A percentile compares a stretch with the other conserved stretches of the same genome.
Conservation (phyloP, 2,113 vertebrate species). For the Rhineura floridana region DNA sequence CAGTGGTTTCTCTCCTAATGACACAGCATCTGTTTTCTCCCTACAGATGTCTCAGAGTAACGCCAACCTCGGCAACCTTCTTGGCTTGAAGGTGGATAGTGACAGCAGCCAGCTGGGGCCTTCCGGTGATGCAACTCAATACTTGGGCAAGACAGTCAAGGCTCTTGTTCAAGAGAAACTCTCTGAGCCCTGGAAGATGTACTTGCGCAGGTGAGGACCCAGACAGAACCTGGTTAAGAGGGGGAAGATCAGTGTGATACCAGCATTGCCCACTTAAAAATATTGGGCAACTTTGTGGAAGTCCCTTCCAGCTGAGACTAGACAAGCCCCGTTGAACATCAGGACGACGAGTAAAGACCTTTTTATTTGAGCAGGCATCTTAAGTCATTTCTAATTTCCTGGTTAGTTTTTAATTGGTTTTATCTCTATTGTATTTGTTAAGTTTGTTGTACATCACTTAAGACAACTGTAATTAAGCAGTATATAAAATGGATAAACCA, state of each 20-base stretch:
- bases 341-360: no score
- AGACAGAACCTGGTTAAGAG: fast-evolving
- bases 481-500: no score
- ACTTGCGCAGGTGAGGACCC: slow-evolving; percentile 89
- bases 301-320: no score
- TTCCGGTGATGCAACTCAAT: slow-evolving; percentile 79
- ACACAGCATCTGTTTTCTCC: slow-evolving; percentile 47
- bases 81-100: slow-evolving; percentile 87
- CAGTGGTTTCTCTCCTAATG: slow-evolving; percentile 37
- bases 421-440: no score
- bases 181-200: slow-evolving; percentile 92
- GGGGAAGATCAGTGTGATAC: not conserved
- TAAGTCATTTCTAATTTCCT: no score
- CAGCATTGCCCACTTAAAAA: not conserved
- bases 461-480: no score
- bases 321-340: no score
- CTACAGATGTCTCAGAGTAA: slow-evolving; percentile 88
- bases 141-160: slow-evolving; percentile 89
- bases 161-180: slow-evolving; percentile 85
- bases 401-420: no score
- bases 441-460: no score
- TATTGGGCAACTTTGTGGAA: no score
- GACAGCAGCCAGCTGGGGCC: slow-evolving; percentile 80
- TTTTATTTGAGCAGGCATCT: no score
- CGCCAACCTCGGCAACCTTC: slow-evolving; percentile 84